phyloP scores from a whole-genome alignment of 53 echinoderm and acorn worm species.

The Holothuria leucospilota region DNA sequence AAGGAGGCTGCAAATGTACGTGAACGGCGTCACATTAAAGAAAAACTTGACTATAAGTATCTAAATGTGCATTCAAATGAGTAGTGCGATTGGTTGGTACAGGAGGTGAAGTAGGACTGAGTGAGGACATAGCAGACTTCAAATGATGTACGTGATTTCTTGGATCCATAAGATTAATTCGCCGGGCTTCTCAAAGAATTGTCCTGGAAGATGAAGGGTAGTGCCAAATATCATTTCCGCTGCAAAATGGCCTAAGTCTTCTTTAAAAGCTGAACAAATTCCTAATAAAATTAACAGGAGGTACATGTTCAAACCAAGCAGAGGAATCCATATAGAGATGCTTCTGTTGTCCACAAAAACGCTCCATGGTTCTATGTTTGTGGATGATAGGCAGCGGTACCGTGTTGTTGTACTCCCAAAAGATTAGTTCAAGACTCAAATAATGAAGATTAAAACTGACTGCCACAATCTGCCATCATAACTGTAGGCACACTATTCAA shows the following conservation, averaged over 20 bases:
- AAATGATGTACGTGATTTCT: constrained; percentile 35
- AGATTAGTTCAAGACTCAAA: not conserved
- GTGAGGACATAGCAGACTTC: too few species aligned
- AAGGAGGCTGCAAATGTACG: not conserved
- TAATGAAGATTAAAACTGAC: constrained; percentile 25
- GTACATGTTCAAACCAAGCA: constrained; percentile 3
- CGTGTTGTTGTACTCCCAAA: not conserved
- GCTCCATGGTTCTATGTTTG: not conserved
- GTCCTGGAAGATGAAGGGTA: not conserved
- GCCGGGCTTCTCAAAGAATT: not conserved
- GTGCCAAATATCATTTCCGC: not conserved
- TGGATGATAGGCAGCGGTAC: not conserved
- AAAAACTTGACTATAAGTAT: too few species aligned
- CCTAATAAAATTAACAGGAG: constrained; percentile 10
- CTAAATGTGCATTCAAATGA: too few species aligned
- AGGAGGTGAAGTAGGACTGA: too few species aligned
- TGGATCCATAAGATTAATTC: not conserved
- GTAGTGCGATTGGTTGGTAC: too few species aligned
- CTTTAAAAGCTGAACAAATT: not conserved
- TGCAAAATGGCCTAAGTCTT: not conserved
- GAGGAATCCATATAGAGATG: not conserved
- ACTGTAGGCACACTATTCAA: constrained; percentile 21
- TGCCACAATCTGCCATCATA: not conserved
- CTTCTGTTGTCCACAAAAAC: not conserved
- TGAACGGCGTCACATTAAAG: not conserved